phyloP scores from a whole-genome alignment of 2,113 vertebrate species.

The Lonchura striata region DNA sequence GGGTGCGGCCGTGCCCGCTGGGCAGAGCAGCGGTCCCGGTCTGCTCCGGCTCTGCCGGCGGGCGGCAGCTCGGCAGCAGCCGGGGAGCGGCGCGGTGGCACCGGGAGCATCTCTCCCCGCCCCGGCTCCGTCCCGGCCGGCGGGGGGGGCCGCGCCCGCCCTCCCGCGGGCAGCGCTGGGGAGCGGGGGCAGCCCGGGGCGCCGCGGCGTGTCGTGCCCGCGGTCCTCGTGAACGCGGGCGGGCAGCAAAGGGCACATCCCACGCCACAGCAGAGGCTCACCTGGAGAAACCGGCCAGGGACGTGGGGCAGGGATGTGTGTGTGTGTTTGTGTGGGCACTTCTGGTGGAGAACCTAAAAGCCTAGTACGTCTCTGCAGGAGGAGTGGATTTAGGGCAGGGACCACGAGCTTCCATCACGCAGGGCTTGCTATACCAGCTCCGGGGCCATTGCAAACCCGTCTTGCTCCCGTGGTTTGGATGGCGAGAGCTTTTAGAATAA shows the following conservation, averaged over 20 bases:
- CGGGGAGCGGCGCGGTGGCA: not conserved
- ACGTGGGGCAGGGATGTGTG: not conserved
- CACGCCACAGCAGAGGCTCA: not conserved
- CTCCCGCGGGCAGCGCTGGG: not conserved
- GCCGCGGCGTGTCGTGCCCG: not conserved
- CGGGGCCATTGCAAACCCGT: not conserved
- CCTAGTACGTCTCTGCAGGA: not conserved
- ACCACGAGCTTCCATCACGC: not conserved
- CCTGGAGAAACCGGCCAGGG: not conserved
- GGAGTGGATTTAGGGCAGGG: not conserved
- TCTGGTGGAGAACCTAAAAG: not conserved
- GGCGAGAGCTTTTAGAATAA: not conserved
- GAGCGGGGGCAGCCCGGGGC: not conserved
- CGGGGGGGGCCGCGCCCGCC: not conserved
- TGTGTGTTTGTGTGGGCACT: not conserved
- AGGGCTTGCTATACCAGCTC: not conserved
- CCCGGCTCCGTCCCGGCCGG: not conserved
- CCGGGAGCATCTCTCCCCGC: not conserved
- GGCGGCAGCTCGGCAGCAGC: not conserved
- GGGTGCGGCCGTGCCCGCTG: not conserved
- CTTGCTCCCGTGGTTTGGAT: not conserved
- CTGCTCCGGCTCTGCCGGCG: not conserved
- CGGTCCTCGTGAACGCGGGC: accelerated
- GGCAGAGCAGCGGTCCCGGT: not conserved
- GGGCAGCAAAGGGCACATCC: not conserved